These are phyloP conservation scores for Heteromyza rotundicornis DNA, from an alignment of 2,888 invertebrate genomes.

Conservation along the genomic window DNA sequence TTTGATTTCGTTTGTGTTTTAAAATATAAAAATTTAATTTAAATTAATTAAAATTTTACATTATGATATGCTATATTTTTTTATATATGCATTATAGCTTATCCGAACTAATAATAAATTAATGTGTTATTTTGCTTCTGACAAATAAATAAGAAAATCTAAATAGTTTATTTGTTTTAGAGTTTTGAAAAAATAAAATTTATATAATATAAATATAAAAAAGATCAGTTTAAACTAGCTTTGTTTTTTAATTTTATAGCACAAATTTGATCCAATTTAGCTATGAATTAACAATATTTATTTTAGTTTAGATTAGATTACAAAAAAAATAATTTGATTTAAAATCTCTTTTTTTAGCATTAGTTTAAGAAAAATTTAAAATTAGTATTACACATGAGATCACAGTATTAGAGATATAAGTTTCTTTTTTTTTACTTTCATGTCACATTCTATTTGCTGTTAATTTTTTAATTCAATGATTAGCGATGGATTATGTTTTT, in stretches of 20 bases:
- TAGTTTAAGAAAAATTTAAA: constrained; percentile 43
- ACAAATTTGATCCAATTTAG: constrained; percentile 15
- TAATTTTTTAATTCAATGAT: constrained; percentile 23
- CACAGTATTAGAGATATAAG: constrained; percentile 64
- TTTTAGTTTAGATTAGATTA: constrained; percentile 1
- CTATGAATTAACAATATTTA: constrained; percentile 14
- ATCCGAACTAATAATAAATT: neutral
- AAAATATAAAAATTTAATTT: constrained; percentile 17
- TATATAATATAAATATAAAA: neutral
- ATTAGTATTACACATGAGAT: constrained; percentile 63
- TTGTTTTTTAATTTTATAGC: constrained; percentile 15
- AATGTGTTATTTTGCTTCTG: too few relatives aligned
- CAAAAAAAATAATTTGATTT: constrained; percentile 3
- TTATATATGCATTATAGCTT: neutral
- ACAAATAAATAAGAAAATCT: too few relatives aligned
- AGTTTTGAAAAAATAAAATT: constrained; percentile 23
- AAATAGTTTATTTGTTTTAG: neutral
- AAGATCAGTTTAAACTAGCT: neutral
- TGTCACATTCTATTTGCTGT: constrained; percentile 31
- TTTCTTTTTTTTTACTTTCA: constrained; percentile 39
- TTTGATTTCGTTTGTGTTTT: neutral
- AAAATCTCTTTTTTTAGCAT: constrained; percentile 5
- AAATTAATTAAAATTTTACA: constrained; percentile 37
- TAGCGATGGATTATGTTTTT: constrained; percentile 15
- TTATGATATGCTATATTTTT: neutral